phyloP scores from a whole-genome alignment of 2,797 vertebrate species.

The Acomys russatus region DNA sequence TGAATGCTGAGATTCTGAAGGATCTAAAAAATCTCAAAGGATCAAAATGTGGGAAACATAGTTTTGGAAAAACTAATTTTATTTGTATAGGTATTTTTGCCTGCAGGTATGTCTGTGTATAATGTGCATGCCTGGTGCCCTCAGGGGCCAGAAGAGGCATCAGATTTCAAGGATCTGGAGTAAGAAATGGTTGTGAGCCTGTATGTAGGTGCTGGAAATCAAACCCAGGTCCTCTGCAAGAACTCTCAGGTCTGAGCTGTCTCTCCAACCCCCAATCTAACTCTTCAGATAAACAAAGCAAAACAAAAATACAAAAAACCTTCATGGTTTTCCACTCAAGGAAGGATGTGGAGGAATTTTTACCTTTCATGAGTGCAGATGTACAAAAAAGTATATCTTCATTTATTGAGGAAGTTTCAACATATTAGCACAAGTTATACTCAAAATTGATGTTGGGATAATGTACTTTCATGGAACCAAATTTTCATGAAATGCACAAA shows the following conservation, averaged over 20 bases:
- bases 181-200: neutral
- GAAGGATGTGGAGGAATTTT: neutral
- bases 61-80: neutral
- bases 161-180: neutral
- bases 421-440: neutral
- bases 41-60: constrained; percentile 10
- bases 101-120: neutral
- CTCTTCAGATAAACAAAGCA: neutral
- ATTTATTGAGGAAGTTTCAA: neutral
- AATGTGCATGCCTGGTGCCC: neutral
- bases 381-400: neutral
- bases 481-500: neutral
- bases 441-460: neutral
- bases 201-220: neutral
- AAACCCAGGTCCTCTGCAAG: neutral
- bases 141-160: neutral
- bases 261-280: neutral
- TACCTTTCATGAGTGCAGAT: neutral
- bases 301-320: neutral
- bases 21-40: neutral
- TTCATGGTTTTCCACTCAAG: neutral
- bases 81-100: neutral
- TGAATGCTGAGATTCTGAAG: neutral
- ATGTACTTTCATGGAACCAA: neutral
- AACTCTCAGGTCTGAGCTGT: neutral